phyloP scores from a whole-genome alignment of 2,113 vertebrate genomes.

The Chlorodrepanis virens region DNA sequence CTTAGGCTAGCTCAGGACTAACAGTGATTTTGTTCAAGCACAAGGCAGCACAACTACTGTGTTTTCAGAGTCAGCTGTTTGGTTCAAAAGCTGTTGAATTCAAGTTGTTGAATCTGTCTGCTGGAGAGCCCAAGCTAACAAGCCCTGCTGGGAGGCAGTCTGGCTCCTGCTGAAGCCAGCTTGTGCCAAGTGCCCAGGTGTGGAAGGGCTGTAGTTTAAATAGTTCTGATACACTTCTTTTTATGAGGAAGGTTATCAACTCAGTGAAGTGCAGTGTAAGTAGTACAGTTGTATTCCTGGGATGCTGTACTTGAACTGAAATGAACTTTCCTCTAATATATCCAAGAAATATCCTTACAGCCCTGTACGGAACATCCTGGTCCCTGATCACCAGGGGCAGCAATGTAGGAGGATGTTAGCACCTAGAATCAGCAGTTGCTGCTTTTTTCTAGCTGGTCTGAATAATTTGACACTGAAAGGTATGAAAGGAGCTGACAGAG shows the following conservation, averaged over 20 bases:
- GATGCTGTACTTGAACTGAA: not conserved
- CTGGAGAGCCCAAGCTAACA: not conserved
- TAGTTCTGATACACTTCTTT: not conserved
- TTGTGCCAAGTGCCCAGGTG: not conserved
- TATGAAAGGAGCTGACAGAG: not conserved
- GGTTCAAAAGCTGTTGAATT: not conserved
- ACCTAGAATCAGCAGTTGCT: constrained; percentile 11
- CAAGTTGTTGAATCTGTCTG: not conserved
- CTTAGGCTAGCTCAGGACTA: not conserved
- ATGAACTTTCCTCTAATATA: not conserved
- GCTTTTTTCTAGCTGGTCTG: not conserved
- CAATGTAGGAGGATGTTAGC: not conserved
- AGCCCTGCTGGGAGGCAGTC: not conserved
- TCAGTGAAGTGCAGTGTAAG: not conserved
- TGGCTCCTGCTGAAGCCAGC: not conserved
- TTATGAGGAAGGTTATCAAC: not conserved
- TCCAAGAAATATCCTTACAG: not conserved
- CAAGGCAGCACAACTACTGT: not conserved
- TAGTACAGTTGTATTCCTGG: not conserved
- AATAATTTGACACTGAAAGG: constrained; percentile 21
- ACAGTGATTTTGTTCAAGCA: not conserved
- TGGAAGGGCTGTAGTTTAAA: not conserved
- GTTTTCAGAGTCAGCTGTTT: not conserved
- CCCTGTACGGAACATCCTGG: not conserved
- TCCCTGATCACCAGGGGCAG: not conserved